phyloP scores from a whole-genome alignment of 2,888 invertebrate species.

The Augochlorella aurata region DNA sequence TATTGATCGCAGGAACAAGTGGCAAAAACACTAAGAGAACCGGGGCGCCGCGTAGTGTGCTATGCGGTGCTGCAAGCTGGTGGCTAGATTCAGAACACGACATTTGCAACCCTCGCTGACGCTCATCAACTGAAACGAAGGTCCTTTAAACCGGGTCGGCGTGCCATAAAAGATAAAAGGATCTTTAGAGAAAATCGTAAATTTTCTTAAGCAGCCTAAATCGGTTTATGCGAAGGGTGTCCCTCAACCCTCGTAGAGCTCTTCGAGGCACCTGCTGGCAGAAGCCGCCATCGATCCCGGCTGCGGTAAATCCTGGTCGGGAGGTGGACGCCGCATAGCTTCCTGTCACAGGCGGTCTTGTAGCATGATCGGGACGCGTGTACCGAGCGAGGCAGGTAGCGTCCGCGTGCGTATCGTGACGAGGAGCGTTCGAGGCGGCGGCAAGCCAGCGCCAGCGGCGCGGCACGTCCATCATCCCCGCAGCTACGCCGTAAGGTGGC shows the following conservation, averaged over 20 bases:
- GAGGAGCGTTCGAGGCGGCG: background rate
- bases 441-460: background rate
- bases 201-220: too few relatives aligned
- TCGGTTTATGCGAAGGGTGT: background rate
- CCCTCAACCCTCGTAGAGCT: background rate
- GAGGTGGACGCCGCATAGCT: conserved; percentile 18
- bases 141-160: too few relatives aligned
- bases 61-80: conserved; percentile 66
- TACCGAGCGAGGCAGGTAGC: conserved; percentile 13
- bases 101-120: background rate
- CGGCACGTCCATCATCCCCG: conserved; percentile 58
- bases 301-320: conserved; percentile 14
- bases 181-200: too few relatives aligned
- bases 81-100: conserved; percentile 46
- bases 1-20: conserved; percentile 53
- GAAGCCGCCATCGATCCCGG: conserved; percentile 36
- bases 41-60: conserved; percentile 19
- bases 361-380: conserved; percentile 12
- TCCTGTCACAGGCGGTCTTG: conserved; percentile 24
- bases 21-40: conserved; percentile 15
- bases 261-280: background rate
- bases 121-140: background rate
- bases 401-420: background rate
- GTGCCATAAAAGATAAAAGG: too few relatives aligned
- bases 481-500: conserved; percentile 64